Percentiles rank a stretch among this genome's conserved stretches.
Conservation (phyloP, 2,888 invertebrate species). For the Calliopum simillimum region DNA sequence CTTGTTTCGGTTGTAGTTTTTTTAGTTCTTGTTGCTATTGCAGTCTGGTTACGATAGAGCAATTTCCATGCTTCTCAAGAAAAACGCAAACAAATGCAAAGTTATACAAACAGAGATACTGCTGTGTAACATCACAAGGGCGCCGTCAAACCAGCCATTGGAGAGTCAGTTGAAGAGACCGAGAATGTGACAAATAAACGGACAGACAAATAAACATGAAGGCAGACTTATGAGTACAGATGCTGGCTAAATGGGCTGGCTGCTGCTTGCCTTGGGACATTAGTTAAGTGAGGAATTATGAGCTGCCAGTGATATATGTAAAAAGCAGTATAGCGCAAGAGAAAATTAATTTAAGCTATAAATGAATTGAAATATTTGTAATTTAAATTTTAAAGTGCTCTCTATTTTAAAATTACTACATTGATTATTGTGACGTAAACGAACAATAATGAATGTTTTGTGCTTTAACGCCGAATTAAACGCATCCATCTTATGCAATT, state of each 20-base stretch:
- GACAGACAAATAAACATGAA: background rate
- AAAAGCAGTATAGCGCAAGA: no score
- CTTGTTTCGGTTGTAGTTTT: background rate
- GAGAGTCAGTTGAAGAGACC: conserved; percentile 7
- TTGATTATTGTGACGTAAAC: no score
- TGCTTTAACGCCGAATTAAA: no score
- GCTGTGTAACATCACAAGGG: background rate
- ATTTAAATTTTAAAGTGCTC: background rate
- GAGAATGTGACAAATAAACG: conserved; percentile 5
- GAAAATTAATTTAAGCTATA: no score
- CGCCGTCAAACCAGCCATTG: background rate
- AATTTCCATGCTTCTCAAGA: conserved; percentile 23
- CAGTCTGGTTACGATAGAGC: conserved; percentile 19
- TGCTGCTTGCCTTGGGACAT: conserved; percentile 7
- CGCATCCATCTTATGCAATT: no score
- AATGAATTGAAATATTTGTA: no score
- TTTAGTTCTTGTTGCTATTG: background rate
- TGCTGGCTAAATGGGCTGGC: background rate
- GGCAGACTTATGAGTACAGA: background rate
- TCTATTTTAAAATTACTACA: background rate
- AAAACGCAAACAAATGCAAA: background rate
- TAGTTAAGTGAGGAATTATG: conserved; percentile 23
- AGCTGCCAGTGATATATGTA: conserved; percentile 3
- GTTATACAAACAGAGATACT: background rate
- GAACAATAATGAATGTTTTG: no score